Base-by-base conservation (phyloP, 2,797 vertebrate species). In the Chrosomus eos region DNA sequence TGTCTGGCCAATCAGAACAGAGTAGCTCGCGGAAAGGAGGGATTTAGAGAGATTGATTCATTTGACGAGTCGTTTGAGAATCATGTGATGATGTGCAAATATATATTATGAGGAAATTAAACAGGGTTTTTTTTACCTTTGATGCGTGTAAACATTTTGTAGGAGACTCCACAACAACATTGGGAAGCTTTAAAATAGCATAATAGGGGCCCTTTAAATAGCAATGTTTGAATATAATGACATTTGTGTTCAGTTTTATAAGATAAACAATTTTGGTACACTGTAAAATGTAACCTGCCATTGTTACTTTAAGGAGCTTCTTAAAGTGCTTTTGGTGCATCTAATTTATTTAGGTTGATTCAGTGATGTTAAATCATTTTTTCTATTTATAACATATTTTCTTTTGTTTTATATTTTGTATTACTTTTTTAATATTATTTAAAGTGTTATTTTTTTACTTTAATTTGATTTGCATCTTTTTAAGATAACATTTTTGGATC, bases 381-480 rank as follows among this genome's bases (percentile, higher is more conserved):
- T 74, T 74, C 28, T 23, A 55, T 58, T n/a, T 28, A 28, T 28
- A 9, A 16, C 8, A 18, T 38, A 7, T 11, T 28, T 77, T 28
- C 19, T 28, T 77, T 28, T 60, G 2, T 40, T n/a, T 70, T n/a
- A 48, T 76, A 79, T 62, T 60, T 70, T 82, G n/a, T 80, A 55
- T 7, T 28, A 16, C 28, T 51, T 51, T 76, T 80, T 71, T 70
- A 82, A 13, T 88, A 80, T 60, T 67, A 83, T 83, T 64, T 80
- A 77, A 82, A 87, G 11, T 7, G 13, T 28, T 13, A 14, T 62
- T 16, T 28, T 31, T 62, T 62, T 5, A 62, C 11, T 62, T 77
- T 85, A 88, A 88, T 85, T 83, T 85, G 87, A 88, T 89, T 88
- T 86, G 70, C 58, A 13, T 13, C 4, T 26, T 58, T 58, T 58